These are phyloP conservation scores for Callocephalon fimbriatum DNA, from an alignment of 2,113 vertebrate genomes.

Conservation along the genomic window DNA sequence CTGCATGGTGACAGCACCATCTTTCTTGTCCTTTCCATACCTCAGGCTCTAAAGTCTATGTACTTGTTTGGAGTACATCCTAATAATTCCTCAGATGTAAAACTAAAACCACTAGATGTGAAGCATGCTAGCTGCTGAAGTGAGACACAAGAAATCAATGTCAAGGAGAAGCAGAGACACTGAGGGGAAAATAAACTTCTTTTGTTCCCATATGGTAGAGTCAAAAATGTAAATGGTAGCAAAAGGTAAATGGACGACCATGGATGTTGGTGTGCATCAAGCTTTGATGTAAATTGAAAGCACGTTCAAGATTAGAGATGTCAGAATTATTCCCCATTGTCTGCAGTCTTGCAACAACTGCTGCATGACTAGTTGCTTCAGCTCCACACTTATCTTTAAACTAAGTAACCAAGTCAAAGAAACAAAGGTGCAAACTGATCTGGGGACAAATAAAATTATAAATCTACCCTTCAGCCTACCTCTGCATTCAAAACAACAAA, in stretches of 20 bases:
- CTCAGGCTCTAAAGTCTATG: not conserved
- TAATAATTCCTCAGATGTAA: not conserved
- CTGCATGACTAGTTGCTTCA: not conserved
- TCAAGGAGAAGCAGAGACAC: not conserved
- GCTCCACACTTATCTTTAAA: not conserved
- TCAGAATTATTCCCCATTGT: conserved; percentile 57
- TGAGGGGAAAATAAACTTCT: not conserved
- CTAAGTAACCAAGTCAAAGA: not conserved
- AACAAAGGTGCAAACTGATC: not conserved
- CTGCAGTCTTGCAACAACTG: not conserved
- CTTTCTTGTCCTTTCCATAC: not conserved
- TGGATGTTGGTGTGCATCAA: not conserved
- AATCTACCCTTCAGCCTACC: not conserved
- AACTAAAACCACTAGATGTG: not conserved
- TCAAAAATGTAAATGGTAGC: not conserved
- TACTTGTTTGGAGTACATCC: not conserved
- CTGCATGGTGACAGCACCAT: not conserved
- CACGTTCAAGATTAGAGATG: not conserved
- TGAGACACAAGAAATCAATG: not conserved
- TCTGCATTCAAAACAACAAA: not conserved
- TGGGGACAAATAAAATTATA: not conserved
- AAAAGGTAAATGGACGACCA: not conserved
- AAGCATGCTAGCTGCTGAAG: not conserved
- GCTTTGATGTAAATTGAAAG: not conserved
- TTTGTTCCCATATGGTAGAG: not conserved